Conservation (phyloP, 1,140 invertebrate species). For the Bathynomus jamesi region DNA sequence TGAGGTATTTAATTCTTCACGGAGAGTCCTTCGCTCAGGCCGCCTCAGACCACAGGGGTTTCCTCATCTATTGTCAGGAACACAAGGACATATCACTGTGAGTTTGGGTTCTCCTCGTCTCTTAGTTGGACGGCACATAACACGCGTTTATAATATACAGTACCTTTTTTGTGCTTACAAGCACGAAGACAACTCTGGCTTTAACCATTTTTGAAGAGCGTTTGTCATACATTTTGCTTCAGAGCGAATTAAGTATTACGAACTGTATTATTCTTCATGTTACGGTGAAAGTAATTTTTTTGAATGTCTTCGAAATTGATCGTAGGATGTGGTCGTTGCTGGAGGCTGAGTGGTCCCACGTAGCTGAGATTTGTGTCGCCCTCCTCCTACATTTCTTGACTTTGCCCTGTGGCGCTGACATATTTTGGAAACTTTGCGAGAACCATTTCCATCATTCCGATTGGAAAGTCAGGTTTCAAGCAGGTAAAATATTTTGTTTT, state of each 20-base stretch:
- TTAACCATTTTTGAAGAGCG: too few species aligned
- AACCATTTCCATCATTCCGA: constrained; percentile 84
- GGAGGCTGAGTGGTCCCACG: constrained; percentile 85
- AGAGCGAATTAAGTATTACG: too few species aligned
- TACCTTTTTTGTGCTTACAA: too few species aligned
- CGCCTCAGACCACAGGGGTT: constrained; percentile 81
- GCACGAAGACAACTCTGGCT: too few species aligned
- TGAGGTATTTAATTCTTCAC: constrained; percentile 85
- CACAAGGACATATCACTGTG: constrained; percentile 48
- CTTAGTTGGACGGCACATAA: too few species aligned
- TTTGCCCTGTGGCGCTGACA: constrained; percentile 79
- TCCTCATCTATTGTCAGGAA: constrained; percentile 96
- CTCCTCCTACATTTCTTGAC: constrained; percentile 90
- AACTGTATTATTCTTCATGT: too few species aligned
- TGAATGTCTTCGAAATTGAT: too few species aligned
- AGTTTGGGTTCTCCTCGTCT: too few species aligned
- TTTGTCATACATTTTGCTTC: too few species aligned
- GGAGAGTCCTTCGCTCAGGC: constrained; percentile 85
- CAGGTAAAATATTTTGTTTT: too few species aligned
- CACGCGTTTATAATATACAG: too few species aligned
- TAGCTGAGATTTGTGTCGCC: constrained; percentile 79
- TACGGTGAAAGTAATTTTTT: too few species aligned
- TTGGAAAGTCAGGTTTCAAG: constrained; percentile 82
- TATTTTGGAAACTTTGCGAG: constrained; percentile 90
- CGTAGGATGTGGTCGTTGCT: constrained; percentile 84